These are phyloP conservation scores for Spilarctia lutea DNA, from an alignment of 2,888 invertebrate genomes.

Conservation along the genomic window DNA sequence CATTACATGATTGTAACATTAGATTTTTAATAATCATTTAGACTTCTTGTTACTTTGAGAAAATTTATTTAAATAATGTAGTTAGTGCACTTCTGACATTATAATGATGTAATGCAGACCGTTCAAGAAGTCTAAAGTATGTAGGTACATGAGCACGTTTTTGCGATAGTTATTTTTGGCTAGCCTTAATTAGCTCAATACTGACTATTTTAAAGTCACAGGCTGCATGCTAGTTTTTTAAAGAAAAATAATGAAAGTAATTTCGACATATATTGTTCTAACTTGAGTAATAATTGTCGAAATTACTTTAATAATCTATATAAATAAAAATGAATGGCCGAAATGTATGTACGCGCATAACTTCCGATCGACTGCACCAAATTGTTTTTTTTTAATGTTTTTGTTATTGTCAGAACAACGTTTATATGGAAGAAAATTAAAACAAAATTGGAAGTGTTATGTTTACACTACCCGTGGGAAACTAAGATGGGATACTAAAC, in stretches of 20 bases:
- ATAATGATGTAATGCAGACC: neutral
- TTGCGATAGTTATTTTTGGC: neutral
- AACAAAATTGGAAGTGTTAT: too few species aligned
- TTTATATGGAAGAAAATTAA: too few species aligned
- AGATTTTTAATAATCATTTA: neutral
- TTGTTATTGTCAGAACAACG: too few species aligned
- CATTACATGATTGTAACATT: conserved; percentile 4
- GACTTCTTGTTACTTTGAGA: neutral
- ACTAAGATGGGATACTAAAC: too few species aligned
- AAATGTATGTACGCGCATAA: too few species aligned
- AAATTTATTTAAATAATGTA: neutral
- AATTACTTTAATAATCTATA: too few species aligned
- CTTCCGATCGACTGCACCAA: too few species aligned
- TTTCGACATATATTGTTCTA: neutral
- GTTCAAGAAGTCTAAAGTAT: neutral
- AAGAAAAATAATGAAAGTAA: neutral
- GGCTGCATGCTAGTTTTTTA: neutral
- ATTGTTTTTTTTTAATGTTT: too few species aligned
- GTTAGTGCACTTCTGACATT: too few species aligned
- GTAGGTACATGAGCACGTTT: neutral
- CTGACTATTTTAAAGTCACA: neutral
- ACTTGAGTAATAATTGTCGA: too few species aligned
- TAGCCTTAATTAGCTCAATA: neutral
- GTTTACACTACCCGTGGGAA: too few species aligned
- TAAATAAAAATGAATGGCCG: too few species aligned